Evolutionary conservation across 2,888 invertebrate species (phyloP).

Genomic region (Agapostemon virescens): DNA sequence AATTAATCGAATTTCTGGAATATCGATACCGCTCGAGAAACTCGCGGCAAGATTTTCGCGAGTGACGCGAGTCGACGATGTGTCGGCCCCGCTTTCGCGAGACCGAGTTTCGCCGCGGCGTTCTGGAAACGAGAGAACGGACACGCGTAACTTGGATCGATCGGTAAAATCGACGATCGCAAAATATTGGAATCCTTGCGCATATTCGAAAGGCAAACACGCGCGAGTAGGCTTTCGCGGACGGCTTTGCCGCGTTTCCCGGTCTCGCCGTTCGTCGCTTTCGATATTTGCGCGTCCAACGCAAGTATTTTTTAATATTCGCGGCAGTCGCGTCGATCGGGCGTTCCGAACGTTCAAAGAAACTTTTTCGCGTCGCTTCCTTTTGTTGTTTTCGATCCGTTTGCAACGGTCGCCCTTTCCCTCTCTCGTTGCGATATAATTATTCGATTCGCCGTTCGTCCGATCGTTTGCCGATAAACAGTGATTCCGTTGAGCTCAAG

Average conservation of each 20-base stretch:
- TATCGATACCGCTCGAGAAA: not conserved
- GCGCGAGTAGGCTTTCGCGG: not conserved
- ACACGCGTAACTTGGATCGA: too few relatives aligned
- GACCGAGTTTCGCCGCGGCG: not conserved
- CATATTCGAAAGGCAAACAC: not conserved
- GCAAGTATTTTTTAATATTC: not conserved
- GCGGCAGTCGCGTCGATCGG: not conserved
- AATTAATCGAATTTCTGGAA: conserved; percentile 25
- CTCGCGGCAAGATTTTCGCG: not conserved
- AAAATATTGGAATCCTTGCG: not conserved
- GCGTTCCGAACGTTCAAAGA: not conserved
- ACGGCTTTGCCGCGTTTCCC: not conserved
- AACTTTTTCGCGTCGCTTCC: not conserved
- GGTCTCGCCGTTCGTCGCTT: not conserved
- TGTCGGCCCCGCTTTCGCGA: not conserved
- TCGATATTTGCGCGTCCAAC: not conserved
- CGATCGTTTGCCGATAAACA: not conserved
- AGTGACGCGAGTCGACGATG: conserved; percentile 29
- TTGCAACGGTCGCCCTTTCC: not conserved
- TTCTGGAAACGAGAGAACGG: too few relatives aligned
- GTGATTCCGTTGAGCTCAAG: not conserved
- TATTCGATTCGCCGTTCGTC: not conserved
- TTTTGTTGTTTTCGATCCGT: not conserved
- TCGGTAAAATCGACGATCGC: not conserved
- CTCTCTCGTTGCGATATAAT: not conserved